Evolutionary conservation across 2,888 invertebrate genomes (phyloP).

Genomic region (Hypercompe scribonia): DNA sequence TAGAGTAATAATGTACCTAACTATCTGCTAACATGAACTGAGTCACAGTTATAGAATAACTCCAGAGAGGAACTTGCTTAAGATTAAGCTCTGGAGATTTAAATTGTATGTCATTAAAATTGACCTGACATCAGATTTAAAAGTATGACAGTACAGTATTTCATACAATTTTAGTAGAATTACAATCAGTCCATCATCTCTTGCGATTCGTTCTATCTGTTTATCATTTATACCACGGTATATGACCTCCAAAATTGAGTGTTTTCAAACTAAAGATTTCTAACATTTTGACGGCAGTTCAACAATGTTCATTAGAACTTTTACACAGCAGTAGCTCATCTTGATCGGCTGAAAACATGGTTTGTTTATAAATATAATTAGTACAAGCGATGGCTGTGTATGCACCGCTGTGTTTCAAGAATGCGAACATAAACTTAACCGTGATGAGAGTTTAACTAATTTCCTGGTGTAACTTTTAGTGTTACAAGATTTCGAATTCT

Average conservation of each 20-base stretch:
- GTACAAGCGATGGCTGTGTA: not conserved
- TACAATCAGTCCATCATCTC: constrained; percentile 48
- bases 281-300: not conserved
- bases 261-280: not conserved
- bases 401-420: constrained; percentile 26
- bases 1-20: constrained; percentile 29
- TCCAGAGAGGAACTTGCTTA: constrained; percentile 23
- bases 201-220: constrained; percentile 26
- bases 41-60: constrained; percentile 28
- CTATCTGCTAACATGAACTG: constrained; percentile 34
- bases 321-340: constrained; percentile 5
- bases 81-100: constrained; percentile 14
- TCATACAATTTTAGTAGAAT: constrained; percentile 40
- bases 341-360: not conserved
- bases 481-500: constrained; percentile 58
- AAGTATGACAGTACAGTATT: constrained; percentile 18
- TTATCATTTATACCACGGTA: constrained; percentile 16
- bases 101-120: constrained; percentile 31
- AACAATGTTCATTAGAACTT: not conserved
- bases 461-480: constrained; percentile 57
- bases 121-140: constrained; percentile 33
- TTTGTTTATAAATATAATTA: constrained; percentile 7
- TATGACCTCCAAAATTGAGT: not conserved
- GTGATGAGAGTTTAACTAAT: constrained; percentile 54
- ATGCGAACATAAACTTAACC: constrained; percentile 38